Conservation (phyloP, 2,888 invertebrate species). For the Strigamia crassipes region DNA sequence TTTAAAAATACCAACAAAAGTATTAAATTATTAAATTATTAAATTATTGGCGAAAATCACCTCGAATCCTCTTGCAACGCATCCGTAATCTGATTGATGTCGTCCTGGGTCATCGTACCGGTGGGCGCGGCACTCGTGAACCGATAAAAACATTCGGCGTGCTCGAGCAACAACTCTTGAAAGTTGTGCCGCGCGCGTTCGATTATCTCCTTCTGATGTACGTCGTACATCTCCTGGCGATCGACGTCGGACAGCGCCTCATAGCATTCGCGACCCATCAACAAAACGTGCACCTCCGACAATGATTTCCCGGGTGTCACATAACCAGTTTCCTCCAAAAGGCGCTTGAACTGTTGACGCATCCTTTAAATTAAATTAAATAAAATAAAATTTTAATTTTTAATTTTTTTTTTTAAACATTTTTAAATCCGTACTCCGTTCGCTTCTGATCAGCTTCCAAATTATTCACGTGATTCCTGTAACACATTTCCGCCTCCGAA, state of each 20-base stretch:
- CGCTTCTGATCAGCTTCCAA: conserved; percentile 90
- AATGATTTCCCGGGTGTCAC: conserved; percentile 94
- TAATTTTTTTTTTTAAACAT: no score
- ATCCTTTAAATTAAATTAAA: no score
- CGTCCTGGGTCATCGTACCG: conserved; percentile 89
- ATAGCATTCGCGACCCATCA: conserved; percentile 93
- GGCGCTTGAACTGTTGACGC: conserved; percentile 90
- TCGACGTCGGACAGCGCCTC: conserved; percentile 88
- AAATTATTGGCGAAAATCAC: conserved; percentile 59
- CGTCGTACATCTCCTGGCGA: conserved; percentile 89
- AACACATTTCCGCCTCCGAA: conserved; percentile 88
- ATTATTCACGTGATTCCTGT: conserved; percentile 86
- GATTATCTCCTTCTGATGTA: conserved; percentile 87
- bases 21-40: background rate
- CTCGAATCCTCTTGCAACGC: conserved; percentile 89
- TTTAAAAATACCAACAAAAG: background rate
- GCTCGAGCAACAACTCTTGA: conserved; percentile 88
- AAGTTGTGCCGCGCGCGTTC: conserved; percentile 88
- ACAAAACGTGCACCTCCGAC: conserved; percentile 81
- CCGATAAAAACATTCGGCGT: conserved; percentile 90
- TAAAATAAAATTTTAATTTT: no score
- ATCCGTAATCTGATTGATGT: conserved; percentile 90
- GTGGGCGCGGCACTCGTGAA: conserved; percentile 85
- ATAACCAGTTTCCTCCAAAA: conserved; percentile 90
- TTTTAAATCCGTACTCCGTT: conserved; percentile 77